These are phyloP conservation scores for Ceratina japonica DNA, from an alignment of 1,140 invertebrate species.

Conservation along the genomic window DNA sequence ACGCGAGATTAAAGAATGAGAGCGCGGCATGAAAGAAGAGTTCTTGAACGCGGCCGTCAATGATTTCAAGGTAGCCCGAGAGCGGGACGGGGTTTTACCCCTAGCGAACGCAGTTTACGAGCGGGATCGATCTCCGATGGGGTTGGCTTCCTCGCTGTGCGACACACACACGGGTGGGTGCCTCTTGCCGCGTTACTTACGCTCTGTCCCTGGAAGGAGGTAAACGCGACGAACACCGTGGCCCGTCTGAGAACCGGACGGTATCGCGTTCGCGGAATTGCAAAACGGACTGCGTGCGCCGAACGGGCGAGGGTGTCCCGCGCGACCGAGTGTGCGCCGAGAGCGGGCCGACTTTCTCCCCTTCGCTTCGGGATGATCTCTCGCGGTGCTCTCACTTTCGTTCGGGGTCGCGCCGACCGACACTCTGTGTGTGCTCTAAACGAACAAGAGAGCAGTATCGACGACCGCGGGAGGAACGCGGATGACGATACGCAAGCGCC, in stretches of 20 bases:
- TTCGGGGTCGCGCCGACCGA: constrained; percentile 45
- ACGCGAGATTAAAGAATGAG: no score
- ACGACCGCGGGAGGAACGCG: constrained; percentile 35
- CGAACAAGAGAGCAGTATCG: constrained; percentile 48
- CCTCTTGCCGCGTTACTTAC: no score
- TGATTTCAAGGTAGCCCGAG: no score
- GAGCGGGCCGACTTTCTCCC: constrained; percentile 53
- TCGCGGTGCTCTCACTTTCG: constrained; percentile 55
- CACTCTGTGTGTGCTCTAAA: constrained; percentile 10
- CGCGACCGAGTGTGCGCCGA: constrained; percentile 54
- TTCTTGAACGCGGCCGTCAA: no score
- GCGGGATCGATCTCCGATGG: no score
- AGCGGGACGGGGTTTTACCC: no score
- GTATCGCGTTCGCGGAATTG: constrained; percentile 10
- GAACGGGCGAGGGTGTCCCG: background rate
- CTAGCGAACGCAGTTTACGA: no score
- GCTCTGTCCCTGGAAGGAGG: no score
- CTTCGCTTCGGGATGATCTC: background rate
- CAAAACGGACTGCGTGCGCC: background rate
- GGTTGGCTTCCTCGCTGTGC: no score
- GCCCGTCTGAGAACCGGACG: background rate
- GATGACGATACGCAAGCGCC: constrained; percentile 32
- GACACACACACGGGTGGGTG: no score
- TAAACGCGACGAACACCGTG: background rate
- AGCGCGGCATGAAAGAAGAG: no score